These are phyloP conservation scores for Notolepis coatsorum DNA, from an alignment of 2,797 vertebrate species.

Conservation along the genomic window DNA sequence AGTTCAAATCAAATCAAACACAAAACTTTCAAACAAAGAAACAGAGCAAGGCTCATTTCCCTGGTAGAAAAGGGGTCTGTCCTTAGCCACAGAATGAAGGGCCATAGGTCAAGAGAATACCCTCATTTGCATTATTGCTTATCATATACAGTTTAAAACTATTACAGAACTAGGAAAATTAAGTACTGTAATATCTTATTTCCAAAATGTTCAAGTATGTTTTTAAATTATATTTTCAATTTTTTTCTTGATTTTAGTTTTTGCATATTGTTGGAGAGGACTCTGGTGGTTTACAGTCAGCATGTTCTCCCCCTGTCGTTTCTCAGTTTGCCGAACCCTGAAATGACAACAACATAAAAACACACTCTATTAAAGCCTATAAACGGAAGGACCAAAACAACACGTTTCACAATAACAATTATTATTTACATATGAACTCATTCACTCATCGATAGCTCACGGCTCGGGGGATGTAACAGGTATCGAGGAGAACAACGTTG, in stretches of 20 bases:
- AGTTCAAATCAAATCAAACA: conserved; percentile 73
- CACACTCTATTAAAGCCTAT: no score
- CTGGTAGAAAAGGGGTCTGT: conserved; percentile 65
- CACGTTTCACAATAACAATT: no score
- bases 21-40: conserved; percentile 74
- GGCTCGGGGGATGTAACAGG: not conserved
- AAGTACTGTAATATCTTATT: conserved; percentile 67
- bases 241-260: conserved; percentile 48
- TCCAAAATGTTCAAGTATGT: conserved; percentile 68
- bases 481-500: not conserved
- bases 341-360: conserved; percentile 50
- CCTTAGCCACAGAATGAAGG: conserved; percentile 63
- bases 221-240: conserved; percentile 61
- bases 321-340: conserved; percentile 50
- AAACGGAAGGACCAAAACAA: no score
- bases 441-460: not conserved
- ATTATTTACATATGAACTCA: not conserved
- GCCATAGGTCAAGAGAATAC: conserved; percentile 43
- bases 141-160: conserved; percentile 66
- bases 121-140: conserved; percentile 51
- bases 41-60: conserved; percentile 58
- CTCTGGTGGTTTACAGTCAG: conserved; percentile 39
- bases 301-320: conserved; percentile 42
- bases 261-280: conserved; percentile 49
- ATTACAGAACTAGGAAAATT: conserved; percentile 71